These are phyloP conservation scores for Yoshiicerus persimilis DNA, from an alignment of 1,140 invertebrate species.

Conservation along the genomic window DNA sequence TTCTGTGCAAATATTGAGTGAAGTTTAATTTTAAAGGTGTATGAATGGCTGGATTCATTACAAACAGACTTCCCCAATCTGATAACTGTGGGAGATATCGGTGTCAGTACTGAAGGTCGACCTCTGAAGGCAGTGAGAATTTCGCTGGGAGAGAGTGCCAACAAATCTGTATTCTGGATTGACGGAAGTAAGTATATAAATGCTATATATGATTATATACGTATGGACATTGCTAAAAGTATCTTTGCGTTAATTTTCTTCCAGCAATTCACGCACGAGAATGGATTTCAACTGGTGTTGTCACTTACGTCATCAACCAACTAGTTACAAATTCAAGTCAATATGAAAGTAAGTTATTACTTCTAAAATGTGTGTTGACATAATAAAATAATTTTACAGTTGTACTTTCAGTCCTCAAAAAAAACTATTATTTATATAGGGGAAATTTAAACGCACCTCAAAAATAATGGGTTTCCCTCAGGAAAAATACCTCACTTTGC, in stretches of 20 bases:
- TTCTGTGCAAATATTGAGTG: too few species aligned
- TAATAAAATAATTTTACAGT: too few species aligned
- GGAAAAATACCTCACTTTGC: too few species aligned
- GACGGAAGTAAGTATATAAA: slow-evolving; percentile 2
- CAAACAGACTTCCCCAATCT: slow-evolving; percentile 54
- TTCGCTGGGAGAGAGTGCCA: neutral
- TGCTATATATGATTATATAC: neutral
- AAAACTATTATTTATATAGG: too few species aligned
- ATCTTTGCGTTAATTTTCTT: too few species aligned
- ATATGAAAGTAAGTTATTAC: neutral
- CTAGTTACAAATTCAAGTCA: slow-evolving; percentile 50
- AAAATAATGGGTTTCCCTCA: too few species aligned
- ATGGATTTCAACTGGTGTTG: slow-evolving; percentile 76
- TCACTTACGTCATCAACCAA: slow-evolving; percentile 62
- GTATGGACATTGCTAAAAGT: neutral
- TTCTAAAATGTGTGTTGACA: too few species aligned
- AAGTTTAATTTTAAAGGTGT: slow-evolving; percentile 58
- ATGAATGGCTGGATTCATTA: slow-evolving; percentile 57
- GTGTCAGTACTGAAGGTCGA: neutral
- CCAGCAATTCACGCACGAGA: slow-evolving; percentile 60
- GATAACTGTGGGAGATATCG: slow-evolving; percentile 57
- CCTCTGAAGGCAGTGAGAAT: neutral
- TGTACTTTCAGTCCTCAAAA: too few species aligned
- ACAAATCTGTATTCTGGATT: slow-evolving; percentile 1
- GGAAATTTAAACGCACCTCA: too few species aligned